A percentile compares a stretch with the other conserved stretches of the same genome.
These are phyloP conservation scores for Lucifuga dentata DNA, from an alignment of 2,113 vertebrate species.

Conservation along the genomic window DNA sequence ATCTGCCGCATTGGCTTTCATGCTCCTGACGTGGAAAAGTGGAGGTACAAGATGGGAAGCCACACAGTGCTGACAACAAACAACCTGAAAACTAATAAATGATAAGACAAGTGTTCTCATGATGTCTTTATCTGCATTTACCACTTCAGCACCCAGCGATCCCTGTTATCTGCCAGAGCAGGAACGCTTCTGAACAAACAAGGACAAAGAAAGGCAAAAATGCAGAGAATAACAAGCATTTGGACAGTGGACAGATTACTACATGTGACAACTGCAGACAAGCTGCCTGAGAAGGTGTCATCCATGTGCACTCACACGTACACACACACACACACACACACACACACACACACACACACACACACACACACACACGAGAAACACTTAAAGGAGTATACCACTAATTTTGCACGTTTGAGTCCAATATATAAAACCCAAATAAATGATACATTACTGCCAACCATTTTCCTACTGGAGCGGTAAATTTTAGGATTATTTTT, in stretches of 20 bases:
- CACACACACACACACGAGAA: constrained; percentile 21
- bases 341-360: constrained; percentile 7
- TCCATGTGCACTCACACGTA: too few relatives aligned
- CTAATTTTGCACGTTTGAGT: too few relatives aligned
- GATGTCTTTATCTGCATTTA: constrained; percentile 35
- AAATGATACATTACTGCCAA: too few relatives aligned
- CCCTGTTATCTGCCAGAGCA: constrained; percentile 27
- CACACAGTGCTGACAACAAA: not conserved
- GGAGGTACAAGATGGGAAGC: not conserved
- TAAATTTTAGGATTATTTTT: too few relatives aligned
- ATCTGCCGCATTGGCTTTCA: not conserved
- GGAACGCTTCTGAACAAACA: constrained; percentile 52
- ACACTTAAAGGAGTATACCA: too few relatives aligned
- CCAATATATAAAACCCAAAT: too few relatives aligned
- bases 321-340: constrained; percentile 7
- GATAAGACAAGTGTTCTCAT: not conserved
- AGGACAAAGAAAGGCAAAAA: constrained; percentile 9
- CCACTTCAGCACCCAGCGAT: constrained; percentile 28
- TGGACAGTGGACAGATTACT: constrained; percentile 30
- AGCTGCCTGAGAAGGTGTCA: constrained; percentile 7
- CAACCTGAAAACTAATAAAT: not conserved
- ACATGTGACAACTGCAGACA: constrained; percentile 35
- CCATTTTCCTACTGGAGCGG: too few relatives aligned
- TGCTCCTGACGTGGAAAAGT: not conserved
- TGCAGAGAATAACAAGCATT: constrained; percentile 46